phyloP scores from a whole-genome alignment of 2,113 vertebrate genomes.

The Cervus canadensis region DNA sequence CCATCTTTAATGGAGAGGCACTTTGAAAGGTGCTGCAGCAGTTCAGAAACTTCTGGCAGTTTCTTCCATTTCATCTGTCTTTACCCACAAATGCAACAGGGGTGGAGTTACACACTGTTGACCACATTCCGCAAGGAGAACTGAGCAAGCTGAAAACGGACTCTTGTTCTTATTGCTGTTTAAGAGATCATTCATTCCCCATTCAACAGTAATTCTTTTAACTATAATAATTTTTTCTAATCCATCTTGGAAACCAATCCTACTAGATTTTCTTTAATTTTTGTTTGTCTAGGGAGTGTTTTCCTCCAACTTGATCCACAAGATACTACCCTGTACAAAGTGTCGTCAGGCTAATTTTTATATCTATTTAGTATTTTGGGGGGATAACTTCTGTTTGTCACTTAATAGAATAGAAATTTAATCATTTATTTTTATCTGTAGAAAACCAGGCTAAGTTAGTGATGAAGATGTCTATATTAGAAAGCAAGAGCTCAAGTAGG shows the following conservation, averaged over 20 bases:
- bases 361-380: not conserved
- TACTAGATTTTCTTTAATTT: conserved; percentile 23
- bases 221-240: conserved; percentile 29
- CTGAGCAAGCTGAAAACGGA: not conserved
- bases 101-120: not conserved
- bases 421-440: not conserved
- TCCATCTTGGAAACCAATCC: not conserved
- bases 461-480: not conserved
- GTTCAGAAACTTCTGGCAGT: not conserved
- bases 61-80: not conserved
- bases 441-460: not conserved
- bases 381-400: not conserved
- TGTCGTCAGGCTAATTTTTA: not conserved
- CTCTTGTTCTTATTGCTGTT: not conserved
- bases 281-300: not conserved
- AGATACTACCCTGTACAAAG: not conserved
- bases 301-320: accelerated
- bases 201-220: conserved; percentile 20
- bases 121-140: not conserved
- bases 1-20: not conserved
- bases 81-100: not conserved
- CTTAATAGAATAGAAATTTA: not conserved
- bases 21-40: not conserved
- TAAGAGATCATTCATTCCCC: conserved; percentile 53
- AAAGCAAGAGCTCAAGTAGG: not conserved